Conservation (phyloP, 2,888 invertebrate genomes). For the Trichogramma dendrolimi region DNA sequence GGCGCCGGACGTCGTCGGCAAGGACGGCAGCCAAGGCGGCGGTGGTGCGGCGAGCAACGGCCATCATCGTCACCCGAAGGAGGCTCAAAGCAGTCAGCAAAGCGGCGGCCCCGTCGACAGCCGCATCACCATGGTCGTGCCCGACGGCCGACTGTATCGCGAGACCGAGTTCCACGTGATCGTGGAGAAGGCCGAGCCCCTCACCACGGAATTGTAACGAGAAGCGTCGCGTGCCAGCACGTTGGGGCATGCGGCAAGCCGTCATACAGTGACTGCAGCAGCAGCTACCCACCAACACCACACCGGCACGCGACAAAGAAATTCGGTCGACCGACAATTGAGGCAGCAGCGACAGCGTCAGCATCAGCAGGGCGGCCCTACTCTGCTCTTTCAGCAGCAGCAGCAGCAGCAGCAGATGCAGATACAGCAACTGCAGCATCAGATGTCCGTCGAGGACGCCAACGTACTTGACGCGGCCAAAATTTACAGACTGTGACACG, state of each 20-base stretch:
- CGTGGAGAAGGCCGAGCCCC: slow-evolving; percentile 76
- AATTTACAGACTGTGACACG: slow-evolving; percentile 38
- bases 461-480: slow-evolving; percentile 31
- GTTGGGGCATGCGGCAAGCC: slow-evolving; percentile 20
- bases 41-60: slow-evolving; percentile 47
- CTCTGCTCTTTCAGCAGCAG: neutral
- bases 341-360: neutral
- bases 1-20: slow-evolving; percentile 45
- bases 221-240: slow-evolving; percentile 35
- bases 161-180: slow-evolving; percentile 84
- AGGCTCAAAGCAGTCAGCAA: neutral
- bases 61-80: slow-evolving; percentile 10
- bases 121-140: slow-evolving; percentile 62
- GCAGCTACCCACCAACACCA: slow-evolving; percentile 28
- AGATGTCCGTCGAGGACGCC: slow-evolving; percentile 19
- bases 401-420: slow-evolving; percentile 3
- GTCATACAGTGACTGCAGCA: neutral
- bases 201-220: slow-evolving; percentile 72
- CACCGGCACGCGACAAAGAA: slow-evolving; percentile 39
- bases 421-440: slow-evolving; percentile 23
- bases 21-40: too few relatives aligned
- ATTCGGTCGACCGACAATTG: slow-evolving; percentile 27
- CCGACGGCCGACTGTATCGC: slow-evolving; percentile 76
- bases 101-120: slow-evolving; percentile 43
- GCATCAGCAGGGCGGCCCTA: neutral